These are phyloP conservation scores for Copsychus sechellarum DNA, from an alignment of 2,113 vertebrate species.

Conservation along the genomic window DNA sequence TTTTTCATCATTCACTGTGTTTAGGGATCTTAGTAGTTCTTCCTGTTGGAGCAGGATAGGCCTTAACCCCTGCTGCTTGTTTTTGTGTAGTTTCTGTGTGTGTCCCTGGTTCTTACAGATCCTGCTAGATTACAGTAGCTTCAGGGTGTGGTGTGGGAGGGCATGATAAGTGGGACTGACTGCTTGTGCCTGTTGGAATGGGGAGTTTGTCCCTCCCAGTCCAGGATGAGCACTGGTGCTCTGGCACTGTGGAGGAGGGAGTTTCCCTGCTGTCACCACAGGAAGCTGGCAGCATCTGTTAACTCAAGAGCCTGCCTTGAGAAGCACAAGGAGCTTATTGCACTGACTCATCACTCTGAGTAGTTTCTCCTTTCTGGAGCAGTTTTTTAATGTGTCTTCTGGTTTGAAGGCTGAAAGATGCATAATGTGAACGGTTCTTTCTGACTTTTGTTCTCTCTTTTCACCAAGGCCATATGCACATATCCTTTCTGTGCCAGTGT, in stretches of 20 bases:
- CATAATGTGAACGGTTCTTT: not conserved
- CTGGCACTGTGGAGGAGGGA: not conserved
- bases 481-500: constrained; percentile 78
- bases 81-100: not conserved
- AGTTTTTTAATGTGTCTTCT: not conserved
- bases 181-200: rapidly evolving
- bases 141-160: not conserved
- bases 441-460: constrained; percentile 36
- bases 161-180: not conserved
- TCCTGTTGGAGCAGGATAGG: not conserved
- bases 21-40: not conserved
- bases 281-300: not conserved
- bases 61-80: not conserved
- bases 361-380: not conserved
- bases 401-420: not conserved
- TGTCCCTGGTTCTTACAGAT: not conserved
- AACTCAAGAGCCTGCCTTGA: not conserved
- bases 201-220: not conserved
- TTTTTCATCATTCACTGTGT: not conserved
- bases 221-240: not conserved
- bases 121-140: rapidly evolving
- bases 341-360: not conserved
- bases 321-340: not conserved
- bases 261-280: not conserved
- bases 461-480: constrained; percentile 80